A percentile compares a stretch with the other conserved stretches of the same genome.
These are phyloP conservation scores for Euthynnus affinis DNA, from an alignment of 2,797 vertebrate species.

Conservation along the genomic window DNA sequence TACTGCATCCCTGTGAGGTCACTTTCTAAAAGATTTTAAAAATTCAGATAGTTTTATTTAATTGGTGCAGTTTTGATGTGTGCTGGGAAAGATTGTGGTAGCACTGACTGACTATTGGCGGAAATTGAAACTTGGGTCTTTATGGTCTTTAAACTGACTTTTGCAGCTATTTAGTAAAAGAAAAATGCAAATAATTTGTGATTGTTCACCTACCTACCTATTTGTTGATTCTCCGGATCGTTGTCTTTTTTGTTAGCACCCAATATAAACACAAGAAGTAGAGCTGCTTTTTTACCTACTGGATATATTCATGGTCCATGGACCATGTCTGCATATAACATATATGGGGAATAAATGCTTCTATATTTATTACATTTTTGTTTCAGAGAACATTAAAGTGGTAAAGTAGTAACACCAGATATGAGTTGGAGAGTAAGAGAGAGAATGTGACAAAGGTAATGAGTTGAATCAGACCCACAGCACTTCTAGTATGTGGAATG, in stretches of 20 bases:
- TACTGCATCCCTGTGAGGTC: neutral
- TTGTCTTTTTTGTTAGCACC: too few species aligned
- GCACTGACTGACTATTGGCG: too few species aligned
- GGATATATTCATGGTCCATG: neutral
- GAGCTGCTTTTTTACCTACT: neutral
- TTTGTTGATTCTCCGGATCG: too few species aligned
- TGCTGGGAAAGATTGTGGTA: too few species aligned
- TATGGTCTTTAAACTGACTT: too few species aligned
- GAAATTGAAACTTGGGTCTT: too few species aligned
- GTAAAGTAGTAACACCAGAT: constrained; percentile 6
- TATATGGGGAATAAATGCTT: neutral
- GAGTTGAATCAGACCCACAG: constrained; percentile 17
- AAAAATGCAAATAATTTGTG: too few species aligned
- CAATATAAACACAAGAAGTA: neutral
- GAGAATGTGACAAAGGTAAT: constrained; percentile 33
- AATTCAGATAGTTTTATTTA: constrained; percentile 11
- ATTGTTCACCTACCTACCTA: too few species aligned
- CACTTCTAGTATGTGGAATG: constrained; percentile 7
- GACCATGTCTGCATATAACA: neutral
- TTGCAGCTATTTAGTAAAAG: too few species aligned
- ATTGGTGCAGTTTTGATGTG: neutral
- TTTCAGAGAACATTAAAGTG: constrained; percentile 5
- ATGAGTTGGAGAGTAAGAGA: neutral
- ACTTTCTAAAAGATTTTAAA: constrained; percentile 15
- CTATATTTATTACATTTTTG: neutral